Base-by-base conservation (phyloP, 2,113 vertebrate genomes). In the Platysternon megacephalum region DNA sequence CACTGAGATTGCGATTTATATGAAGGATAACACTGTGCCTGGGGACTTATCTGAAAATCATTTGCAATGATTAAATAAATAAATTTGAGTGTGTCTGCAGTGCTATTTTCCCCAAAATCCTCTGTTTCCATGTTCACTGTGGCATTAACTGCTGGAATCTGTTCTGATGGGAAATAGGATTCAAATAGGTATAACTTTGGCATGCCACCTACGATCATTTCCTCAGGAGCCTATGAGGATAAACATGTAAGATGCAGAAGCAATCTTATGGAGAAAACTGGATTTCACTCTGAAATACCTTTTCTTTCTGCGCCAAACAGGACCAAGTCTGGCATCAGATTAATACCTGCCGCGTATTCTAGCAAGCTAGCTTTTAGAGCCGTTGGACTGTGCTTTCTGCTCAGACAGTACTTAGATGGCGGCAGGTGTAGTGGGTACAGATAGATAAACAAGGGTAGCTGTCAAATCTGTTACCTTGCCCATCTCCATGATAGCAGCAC, bases 1-100 rank as follows among this genome's bases (percentile, higher is more conserved):
- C 94, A 96, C 86, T 74, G 48, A 94, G 86, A 97, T 79, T 6
- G 88, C 78, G 90, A 95, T 85, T 95, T 93, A 91, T 93, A 92
- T 88, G 95, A 81, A 89, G 44, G 74, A 92, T 90, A 95, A 95
- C 87, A 94, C 68, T 92, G 58, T 95, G 96, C 95, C 95, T 93
- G 85, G 85, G 93, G 95, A 81, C 56, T 96, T 97, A 46, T 65
- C 85, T 74, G 84, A 91, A 85, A 97, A 93, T 86, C 88, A 94
- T 86, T 92, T 90, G 24, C 90, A 93, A 94, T 92, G 91, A 84
- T 95, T 84, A 85, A 92, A 48, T 80, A 94, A 94, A 55, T 93
- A 80, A 95, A 95, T 32, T 84, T 58, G 89, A 11, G n/a, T 29
- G 91, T 79, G 49, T 89, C 94, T 84, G 82, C 83, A 80, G 48